phyloP scores from a whole-genome alignment of 2,888 invertebrate genomes.

The Alloscopus bannaensis region DNA sequence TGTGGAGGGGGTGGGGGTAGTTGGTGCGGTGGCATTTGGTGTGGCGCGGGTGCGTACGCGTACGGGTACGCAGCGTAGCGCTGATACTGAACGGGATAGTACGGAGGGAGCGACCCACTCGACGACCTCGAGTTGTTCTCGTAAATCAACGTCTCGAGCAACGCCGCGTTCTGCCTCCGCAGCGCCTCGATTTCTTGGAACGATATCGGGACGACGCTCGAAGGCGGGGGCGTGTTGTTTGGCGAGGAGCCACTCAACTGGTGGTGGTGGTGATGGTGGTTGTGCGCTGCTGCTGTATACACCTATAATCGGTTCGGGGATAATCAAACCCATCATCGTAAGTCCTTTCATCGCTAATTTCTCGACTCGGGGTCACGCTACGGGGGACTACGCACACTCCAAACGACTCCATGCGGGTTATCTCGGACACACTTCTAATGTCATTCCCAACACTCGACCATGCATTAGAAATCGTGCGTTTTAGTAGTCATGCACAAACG shows the following conservation, averaged over 20 bases:
- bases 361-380: neutral
- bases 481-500: neutral
- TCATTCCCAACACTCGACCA: neutral
- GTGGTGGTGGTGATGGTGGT: constrained; percentile 45
- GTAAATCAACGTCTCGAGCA: constrained; percentile 69
- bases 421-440: too few species aligned
- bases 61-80: constrained; percentile 61
- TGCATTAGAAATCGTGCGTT: neutral
- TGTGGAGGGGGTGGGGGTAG: constrained; percentile 59
- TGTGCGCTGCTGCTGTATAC: constrained; percentile 30
- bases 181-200: constrained; percentile 74
- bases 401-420: neutral
- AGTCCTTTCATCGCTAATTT: too few species aligned
- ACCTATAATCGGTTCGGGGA: constrained; percentile 51
- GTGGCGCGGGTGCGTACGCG: constrained; percentile 43
- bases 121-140: constrained; percentile 65
- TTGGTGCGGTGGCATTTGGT: constrained; percentile 49
- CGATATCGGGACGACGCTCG: constrained; percentile 61
- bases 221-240: constrained; percentile 22
- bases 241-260: neutral
- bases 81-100: constrained; percentile 51
- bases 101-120: constrained; percentile 35
- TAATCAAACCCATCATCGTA: too few species aligned
- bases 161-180: constrained; percentile 71
- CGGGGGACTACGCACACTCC: neutral